These are phyloP conservation scores for Lepetodrilus schrolli DNA, from an alignment of 2,888 invertebrate species.

Conservation along the genomic window DNA sequence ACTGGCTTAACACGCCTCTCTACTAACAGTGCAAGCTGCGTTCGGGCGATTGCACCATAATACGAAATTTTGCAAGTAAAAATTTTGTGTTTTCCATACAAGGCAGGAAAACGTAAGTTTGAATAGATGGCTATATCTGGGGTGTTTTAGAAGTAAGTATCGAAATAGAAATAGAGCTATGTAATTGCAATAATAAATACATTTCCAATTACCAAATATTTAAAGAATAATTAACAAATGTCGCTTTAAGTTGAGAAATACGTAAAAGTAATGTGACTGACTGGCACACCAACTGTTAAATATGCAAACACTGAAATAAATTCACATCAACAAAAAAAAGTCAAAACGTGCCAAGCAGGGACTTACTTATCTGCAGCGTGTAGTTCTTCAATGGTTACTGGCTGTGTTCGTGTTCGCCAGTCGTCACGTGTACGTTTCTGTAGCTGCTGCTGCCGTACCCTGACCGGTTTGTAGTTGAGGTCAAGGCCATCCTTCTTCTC, in stretches of 20 bases:
- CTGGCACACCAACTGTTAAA: not conserved
- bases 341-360: not conserved
- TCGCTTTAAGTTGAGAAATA: no score
- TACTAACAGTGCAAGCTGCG: no score
- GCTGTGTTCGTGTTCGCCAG: constrained; percentile 65
- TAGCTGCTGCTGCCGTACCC: constrained; percentile 51
- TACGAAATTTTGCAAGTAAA: no score
- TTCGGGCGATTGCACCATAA: no score
- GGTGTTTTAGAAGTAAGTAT: no score
- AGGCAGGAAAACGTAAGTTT: no score
- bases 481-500: constrained; percentile 42
- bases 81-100: no score
- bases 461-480: constrained; percentile 29
- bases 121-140: no score
- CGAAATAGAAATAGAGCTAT: no score
- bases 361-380: constrained; percentile 67
- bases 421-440: constrained; percentile 79
- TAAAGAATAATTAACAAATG: not conserved
- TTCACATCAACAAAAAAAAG: not conserved
- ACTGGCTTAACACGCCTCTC: no score
- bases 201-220: not conserved
- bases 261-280: no score
- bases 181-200: no score
- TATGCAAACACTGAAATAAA: not conserved
- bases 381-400: constrained; percentile 68